phyloP scores from a whole-genome alignment of 2,113 vertebrate species.

The Thomomys bottae region DNA sequence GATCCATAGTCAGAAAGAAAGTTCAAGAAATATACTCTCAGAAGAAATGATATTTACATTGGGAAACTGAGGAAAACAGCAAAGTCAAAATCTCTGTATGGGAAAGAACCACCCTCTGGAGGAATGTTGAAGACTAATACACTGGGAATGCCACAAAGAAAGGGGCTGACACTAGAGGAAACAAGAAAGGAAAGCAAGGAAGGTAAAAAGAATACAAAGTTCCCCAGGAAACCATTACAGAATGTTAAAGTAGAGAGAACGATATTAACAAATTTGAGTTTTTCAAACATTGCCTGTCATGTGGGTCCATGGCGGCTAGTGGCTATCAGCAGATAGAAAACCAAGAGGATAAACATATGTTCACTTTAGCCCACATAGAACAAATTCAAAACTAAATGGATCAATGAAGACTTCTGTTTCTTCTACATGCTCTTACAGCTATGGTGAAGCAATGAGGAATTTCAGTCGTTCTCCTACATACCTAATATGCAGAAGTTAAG shows the following conservation, averaged over 20 bases:
- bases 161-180: background rate
- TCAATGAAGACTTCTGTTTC: background rate
- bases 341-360: background rate
- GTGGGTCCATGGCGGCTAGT: background rate
- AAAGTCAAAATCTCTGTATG: background rate
- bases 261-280: background rate
- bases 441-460: background rate
- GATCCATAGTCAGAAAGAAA: background rate
- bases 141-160: background rate
- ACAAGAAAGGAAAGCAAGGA: background rate
- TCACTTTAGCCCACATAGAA: background rate
- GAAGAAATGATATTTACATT: background rate
- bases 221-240: background rate
- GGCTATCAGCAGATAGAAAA: background rate
- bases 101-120: background rate
- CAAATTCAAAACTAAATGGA: slow-evolving; percentile 30
- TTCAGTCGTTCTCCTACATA: background rate
- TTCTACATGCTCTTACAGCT: background rate
- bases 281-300: background rate
- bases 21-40: background rate
- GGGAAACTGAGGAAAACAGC: background rate
- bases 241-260: background rate
- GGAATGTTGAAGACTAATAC: background rate
- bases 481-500: background rate
- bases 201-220: background rate